Evolutionary conservation across 2,888 invertebrate genomes (phyloP).

Genomic region (Hoplodrina blanda): DNA sequence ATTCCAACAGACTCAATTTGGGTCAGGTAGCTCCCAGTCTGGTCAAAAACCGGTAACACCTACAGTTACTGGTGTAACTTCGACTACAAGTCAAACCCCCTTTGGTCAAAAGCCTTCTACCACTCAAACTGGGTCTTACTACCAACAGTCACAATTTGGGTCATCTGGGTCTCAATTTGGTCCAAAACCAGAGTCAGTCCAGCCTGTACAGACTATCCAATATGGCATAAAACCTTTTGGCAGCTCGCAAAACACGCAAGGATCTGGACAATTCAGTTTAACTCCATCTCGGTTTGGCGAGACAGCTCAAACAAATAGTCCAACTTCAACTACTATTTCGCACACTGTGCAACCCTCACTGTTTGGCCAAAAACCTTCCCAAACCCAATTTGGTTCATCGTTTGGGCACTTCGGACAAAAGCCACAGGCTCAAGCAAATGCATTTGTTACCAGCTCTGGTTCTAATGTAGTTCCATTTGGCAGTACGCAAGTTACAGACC

Average conservation of each 20-base stretch:
- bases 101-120: conserved; percentile 29
- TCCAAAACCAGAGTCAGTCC: conserved; percentile 20
- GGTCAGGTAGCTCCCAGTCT: conserved; percentile 18
- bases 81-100: conserved; percentile 20
- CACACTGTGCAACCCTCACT: conserved; percentile 28
- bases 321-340: conserved; percentile 31
- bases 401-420: conserved; percentile 29
- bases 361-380: conserved; percentile 41
- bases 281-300: conserved; percentile 28
- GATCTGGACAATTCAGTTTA: conserved; percentile 22
- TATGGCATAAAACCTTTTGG: conserved; percentile 23
- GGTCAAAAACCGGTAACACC: conserved; percentile 27
- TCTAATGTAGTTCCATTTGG: conserved; percentile 37
- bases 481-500: conserved; percentile 29
- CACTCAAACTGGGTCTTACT: conserved; percentile 39
- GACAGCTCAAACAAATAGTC: conserved; percentile 22
- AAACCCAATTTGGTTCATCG: conserved; percentile 22
- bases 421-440: conserved; percentile 33
- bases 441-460: conserved; percentile 40
- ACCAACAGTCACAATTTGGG: conserved; percentile 48
- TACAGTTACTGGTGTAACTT: conserved; percentile 5
- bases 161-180: conserved; percentile 16
- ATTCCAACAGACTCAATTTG: conserved; percentile 27
- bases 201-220: conserved; percentile 16
- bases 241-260: conserved; percentile 25